Evolutionary conservation across 2,888 invertebrate genomes (phyloP).

Genomic region (Epinotia bilunana): DNA sequence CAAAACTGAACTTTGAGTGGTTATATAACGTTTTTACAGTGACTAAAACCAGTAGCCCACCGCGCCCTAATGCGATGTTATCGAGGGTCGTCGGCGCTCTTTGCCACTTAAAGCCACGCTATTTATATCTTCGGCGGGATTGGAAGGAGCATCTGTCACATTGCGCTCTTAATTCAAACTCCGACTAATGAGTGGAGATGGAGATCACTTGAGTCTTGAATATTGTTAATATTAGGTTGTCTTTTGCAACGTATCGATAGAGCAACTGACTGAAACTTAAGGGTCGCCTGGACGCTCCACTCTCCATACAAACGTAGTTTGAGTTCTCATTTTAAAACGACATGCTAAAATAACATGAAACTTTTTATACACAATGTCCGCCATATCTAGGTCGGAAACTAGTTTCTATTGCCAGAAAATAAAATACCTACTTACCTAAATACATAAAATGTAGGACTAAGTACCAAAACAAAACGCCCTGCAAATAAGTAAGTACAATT

Average conservation of each 20-base stretch:
- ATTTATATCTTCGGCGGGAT: constrained; percentile 77
- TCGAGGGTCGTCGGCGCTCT: constrained; percentile 74
- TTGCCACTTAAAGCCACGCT: constrained; percentile 79
- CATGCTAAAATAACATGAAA: no score
- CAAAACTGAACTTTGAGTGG: constrained; percentile 13
- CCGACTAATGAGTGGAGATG: constrained; percentile 28
- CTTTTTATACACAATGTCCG: no score
- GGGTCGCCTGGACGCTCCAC: no score
- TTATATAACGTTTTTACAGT: constrained; percentile 50
- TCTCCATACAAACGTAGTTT: no score
- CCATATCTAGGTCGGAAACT: no score
- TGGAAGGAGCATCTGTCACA: constrained; percentile 69
- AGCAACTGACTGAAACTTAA: neutral
- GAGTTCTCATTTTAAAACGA: no score
- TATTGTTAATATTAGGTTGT: constrained; percentile 11
- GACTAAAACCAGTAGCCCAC: constrained; percentile 80
- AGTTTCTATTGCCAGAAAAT: no score
- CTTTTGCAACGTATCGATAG: constrained; percentile 8
- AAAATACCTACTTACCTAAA: no score
- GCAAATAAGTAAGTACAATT: no score
- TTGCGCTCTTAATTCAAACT: constrained; percentile 45
- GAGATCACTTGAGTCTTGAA: constrained; percentile 8
- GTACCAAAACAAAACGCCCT: no score
- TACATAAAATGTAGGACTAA: no score
- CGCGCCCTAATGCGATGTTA: constrained; percentile 80